Evolutionary conservation across 2,888 invertebrate species (phyloP), one percentile per base, ranked within the genome.

Genomic region (Heteromyza rotundicornis): DNA sequence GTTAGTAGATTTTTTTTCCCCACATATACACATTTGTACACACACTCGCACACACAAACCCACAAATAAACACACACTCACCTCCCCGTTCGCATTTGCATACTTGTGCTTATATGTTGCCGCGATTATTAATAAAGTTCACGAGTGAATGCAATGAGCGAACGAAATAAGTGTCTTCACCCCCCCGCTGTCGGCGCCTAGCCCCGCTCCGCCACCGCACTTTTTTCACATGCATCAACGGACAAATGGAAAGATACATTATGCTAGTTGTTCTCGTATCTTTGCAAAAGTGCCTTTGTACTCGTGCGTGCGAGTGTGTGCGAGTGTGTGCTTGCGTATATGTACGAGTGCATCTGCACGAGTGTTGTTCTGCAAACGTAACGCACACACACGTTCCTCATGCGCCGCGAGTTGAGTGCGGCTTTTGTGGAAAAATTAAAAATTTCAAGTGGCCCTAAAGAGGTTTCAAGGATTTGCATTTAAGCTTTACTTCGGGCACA

Each of bases 361-460:
- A 55, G 17, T 55, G 35, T 55, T n/a, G 19, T 35, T 36, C 19
- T 36, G 55, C 22, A 36, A 35, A 16, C 55, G 36, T 40, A 55
- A 35, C 36, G 36, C 55, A 14, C 55, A 36, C 14, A n/a, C 14
- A 2, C 2, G 53, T 53, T 53, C 16, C 49, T 49, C n/a, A 73
- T 76, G 76, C 73, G 72, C 74, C 74, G 73, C 74, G 71, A 70
- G 74, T 74, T 74, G 74, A 76, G 74, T 75, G 78, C 72, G 77
- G 77, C 76, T 77, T 78, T 76, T 78, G 78, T 75, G 77, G 76
- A 69, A 75, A 78, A 77, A 77, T 77, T 77, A 77, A 78, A 77
- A 77, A 77, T 77, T 78, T 77, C 77, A 76, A 77, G 77, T 77
- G 77, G n/a, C n/a, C n/a, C n/a, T n/a, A n/a, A n/a, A n/a, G n/a